phyloP scores from a whole-genome alignment of 2,797 vertebrate species.

The Crocodylus rhombifer region DNA sequence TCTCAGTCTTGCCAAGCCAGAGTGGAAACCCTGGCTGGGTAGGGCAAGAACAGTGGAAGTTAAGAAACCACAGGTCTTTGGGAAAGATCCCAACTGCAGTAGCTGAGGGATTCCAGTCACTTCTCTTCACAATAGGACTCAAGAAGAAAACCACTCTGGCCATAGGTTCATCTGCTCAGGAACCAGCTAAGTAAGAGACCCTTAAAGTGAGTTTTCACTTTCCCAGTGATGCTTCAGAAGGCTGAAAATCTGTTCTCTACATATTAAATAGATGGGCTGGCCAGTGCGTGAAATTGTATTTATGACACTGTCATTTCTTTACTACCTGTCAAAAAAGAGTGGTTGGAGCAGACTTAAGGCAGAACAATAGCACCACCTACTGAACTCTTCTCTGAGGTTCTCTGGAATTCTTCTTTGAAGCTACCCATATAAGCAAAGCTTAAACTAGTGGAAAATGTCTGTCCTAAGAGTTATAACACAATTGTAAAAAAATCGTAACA shows the following conservation, averaged over 20 bases:
- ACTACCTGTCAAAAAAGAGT: neutral
- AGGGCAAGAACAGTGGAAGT: neutral
- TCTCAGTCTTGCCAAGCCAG: neutral
- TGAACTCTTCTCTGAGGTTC: neutral
- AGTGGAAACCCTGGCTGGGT: neutral
- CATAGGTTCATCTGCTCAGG: neutral
- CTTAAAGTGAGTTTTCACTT: constrained; percentile 33
- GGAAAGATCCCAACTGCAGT: neutral
- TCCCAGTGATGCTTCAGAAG: neutral
- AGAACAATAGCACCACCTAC: constrained; percentile 63
- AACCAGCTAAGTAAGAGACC: constrained; percentile 29
- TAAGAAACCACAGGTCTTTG: neutral
- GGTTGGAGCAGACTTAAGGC: neutral
- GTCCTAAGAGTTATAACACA: neutral
- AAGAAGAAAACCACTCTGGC: neutral
- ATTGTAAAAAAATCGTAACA: neutral
- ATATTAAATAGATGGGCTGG: constrained; percentile 20
- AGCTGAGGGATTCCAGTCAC: neutral
- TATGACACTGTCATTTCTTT: constrained; percentile 4
- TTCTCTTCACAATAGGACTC: neutral
- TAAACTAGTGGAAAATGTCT: neutral
- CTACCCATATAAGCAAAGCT: neutral
- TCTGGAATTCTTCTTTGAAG: neutral
- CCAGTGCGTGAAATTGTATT: neutral
- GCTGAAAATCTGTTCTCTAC: constrained; percentile 45